Percentiles rank a stretch among this genome's conserved stretches.
These are phyloP conservation scores for Pocillopora meandrina DNA, from an alignment of 92 coral and sea anemone genomes.

Conservation along the genomic window DNA sequence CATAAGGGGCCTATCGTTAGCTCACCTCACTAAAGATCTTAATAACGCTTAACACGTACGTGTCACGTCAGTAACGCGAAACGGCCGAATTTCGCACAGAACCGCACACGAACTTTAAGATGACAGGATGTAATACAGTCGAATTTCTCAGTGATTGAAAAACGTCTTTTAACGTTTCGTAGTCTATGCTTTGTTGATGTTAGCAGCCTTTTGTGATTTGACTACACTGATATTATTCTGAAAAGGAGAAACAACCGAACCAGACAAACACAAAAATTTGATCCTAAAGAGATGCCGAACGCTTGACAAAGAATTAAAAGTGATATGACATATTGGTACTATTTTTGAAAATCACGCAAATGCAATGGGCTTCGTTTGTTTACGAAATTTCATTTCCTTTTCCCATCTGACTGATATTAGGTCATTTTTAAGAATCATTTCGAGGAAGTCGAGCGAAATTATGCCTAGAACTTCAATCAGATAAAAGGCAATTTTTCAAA, in stretches of 20 bases:
- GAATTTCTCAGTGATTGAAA: not conserved
- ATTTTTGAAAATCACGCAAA: not conserved
- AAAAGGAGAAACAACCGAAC: not conserved
- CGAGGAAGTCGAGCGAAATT: not conserved
- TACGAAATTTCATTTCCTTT: not conserved
- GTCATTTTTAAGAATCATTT: not conserved
- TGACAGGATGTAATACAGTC: not conserved
- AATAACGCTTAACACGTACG: not conserved
- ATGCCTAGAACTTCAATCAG: not conserved
- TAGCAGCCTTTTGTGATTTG: not conserved
- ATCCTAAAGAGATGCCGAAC: not conserved
- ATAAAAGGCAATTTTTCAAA: conserved; percentile 20
- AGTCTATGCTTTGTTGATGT: not conserved
- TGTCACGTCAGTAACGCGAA: too few species aligned
- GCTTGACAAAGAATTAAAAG: too few species aligned
- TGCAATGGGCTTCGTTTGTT: not conserved
- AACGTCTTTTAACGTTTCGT: not conserved
- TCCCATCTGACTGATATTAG: not conserved
- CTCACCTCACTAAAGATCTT: not conserved
- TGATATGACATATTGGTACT: too few species aligned
- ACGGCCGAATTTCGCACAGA: not conserved
- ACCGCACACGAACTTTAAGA: too few species aligned
- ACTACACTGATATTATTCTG: not conserved
- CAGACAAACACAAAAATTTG: not conserved
- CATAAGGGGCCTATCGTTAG: too few species aligned